Evolutionary conservation across 2,888 invertebrate genomes (phyloP), one percentile per base, ranked within the genome.

Genomic region (Rhagonycha lutea): DNA sequence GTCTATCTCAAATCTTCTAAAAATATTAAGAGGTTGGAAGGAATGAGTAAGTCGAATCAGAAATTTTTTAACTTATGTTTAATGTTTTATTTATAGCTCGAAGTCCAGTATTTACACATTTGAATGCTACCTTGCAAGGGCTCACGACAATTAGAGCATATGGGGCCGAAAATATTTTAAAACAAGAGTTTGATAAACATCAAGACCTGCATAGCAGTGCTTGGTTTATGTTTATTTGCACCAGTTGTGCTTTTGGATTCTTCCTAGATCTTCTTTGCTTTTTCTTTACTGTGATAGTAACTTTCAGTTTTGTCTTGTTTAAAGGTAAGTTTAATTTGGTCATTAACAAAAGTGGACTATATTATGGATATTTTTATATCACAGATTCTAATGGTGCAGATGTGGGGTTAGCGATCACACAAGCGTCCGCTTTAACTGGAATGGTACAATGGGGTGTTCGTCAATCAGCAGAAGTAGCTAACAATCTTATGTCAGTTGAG

Each of bases 91-190:
- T 47, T 47, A n/a, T 3, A 96, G 96, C 94, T 81, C 91, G 95
- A 75, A 95, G 95, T 83, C 96, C 96, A 0, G 94, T 96, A 0
- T 96, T 95, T 85, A 91, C 94, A 0, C 95, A 96, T 85, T 88
- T 96, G 29, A 94, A 93, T 83, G 93, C 95, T 9, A 93, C 94
- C 0, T 89, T 96, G 2, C 91, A 93, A 80, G 96, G 96, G 0
- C 86, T 96, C 24, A 91, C 94, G 0, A 95, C 96, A 0, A 94
- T 97, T 65, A 89, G 96, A 73, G 94, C 96, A 0, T 95, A 93
- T 82, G 90, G 91, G 2, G 93, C 93, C 0, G 92, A 95, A 85
- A 83, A 89, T 1, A 90, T 92, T 8, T 89, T 96, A 68, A 84
- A 89, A 88, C 81, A 87, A 83, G 80, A 91, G 89, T 89, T 89